phyloP scores from a whole-genome alignment of 2,888 invertebrate genomes.

The Chloroclysta siterata region DNA sequence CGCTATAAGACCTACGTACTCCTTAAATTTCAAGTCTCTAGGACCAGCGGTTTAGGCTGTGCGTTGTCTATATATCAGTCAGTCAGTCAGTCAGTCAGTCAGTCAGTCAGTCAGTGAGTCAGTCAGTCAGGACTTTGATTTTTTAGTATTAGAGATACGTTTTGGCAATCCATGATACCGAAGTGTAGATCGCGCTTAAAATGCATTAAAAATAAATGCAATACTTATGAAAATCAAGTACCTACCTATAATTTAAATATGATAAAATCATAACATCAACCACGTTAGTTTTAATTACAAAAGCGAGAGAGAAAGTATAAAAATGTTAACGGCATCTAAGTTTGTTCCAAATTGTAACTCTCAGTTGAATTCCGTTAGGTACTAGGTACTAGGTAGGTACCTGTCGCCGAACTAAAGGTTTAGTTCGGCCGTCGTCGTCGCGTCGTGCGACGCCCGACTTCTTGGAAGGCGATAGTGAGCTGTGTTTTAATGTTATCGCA shows the following conservation, averaged over 20 bases:
- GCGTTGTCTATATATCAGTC: too few species aligned
- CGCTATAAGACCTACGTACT: too few species aligned
- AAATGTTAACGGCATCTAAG: conserved; percentile 69
- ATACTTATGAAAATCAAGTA: too few species aligned
- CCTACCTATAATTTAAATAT: neutral
- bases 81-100: too few species aligned
- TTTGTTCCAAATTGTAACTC: conserved; percentile 74
- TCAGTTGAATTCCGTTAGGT: conserved; percentile 75
- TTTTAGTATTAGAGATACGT: too few species aligned
- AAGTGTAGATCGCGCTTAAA: too few species aligned
- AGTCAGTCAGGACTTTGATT: too few species aligned
- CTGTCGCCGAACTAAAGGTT: conserved; percentile 61
- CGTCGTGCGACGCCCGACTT: conserved; percentile 60
- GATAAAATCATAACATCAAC: conserved; percentile 1
- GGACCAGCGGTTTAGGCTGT: too few species aligned
- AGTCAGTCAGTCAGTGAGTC: too few species aligned
- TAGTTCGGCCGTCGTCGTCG: conserved; percentile 40
- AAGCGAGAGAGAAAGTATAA: conserved; percentile 62
- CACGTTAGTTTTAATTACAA: conserved; percentile 45
- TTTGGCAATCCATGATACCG: too few species aligned
- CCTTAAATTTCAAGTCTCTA: too few species aligned
- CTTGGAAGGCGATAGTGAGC: conserved; percentile 79
- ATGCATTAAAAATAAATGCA: too few species aligned
- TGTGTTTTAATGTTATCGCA: conserved; percentile 82
- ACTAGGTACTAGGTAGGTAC: conserved; percentile 68